Evolutionary conservation across 2,888 invertebrate species (phyloP), one percentile per base, ranked within the genome.

Genomic region (Suillia variegata): DNA sequence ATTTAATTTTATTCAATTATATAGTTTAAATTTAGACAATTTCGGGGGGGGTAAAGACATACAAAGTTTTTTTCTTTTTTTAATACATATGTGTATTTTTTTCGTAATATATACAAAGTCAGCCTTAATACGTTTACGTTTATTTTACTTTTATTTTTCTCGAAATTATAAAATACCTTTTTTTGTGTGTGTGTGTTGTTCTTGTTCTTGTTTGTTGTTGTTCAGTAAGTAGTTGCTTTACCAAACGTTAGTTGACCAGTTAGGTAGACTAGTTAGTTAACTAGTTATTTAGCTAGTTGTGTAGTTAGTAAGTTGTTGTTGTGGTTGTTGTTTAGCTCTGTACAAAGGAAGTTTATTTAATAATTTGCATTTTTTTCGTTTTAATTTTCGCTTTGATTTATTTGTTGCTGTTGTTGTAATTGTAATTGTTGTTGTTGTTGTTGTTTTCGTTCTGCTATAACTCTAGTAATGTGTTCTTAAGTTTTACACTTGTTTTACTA

Each of bases 111-210:
- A 69, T 76, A 76, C 75, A 77, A 77, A 76, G 75, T 77, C 77
- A 77, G 77, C 77, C 77, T 77, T 77, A 73, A 74, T 74, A 70
- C 69, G 69, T 74, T 71, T 73, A 66, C 69, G 66, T 73, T 65
- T 58, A 31, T 62, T 65, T 65, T 64, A 58, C 57, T 42, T 58
- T 47, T 54, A 52, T 50, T 56, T 52, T 12, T 13, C 5, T 54
- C 18, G 10, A 24, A 26, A 26, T 21, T 54, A 42, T 15, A 50
- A 24, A 50, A n/a, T 26, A n/a, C 13, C 10, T 54, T 21, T 42
- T 42, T 42, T 4, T 42, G 22, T 50, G 45, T 31, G 5, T 53
- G 33, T 38, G 12, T 38, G 18, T 18, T 42, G 2, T 47, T 47
- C 24, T 17, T 54, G 15, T 15, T 38, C n/a, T 47, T 47, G 5